A percentile compares a stretch with the other conserved stretches of the same genome.
Evolutionary conservation across 2,113 vertebrate species (phyloP).

Genomic region (Otis tarda): DNA sequence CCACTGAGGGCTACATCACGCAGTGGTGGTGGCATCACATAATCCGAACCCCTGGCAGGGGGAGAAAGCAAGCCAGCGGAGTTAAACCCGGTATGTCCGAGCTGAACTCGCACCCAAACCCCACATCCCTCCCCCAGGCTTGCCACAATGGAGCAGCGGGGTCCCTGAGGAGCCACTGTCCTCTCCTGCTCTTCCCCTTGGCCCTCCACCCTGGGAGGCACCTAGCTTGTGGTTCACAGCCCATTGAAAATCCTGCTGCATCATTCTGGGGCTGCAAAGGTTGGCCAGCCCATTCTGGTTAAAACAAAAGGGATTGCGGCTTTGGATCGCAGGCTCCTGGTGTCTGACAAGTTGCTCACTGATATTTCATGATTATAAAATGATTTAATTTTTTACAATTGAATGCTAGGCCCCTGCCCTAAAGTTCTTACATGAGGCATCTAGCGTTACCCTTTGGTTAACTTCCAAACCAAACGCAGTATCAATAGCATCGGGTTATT

Average conservation of each 20-base stretch:
- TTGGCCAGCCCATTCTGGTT: constrained; percentile 13
- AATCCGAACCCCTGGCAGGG: not conserved
- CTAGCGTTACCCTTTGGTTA: not conserved
- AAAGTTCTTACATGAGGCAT: not conserved
- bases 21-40: fast-evolving
- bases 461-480: not conserved
- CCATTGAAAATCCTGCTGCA: not conserved
- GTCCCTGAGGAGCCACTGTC: not conserved
- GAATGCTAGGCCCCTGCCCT: not conserved
- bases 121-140: not conserved
- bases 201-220: not conserved
- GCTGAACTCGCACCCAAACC: not conserved
- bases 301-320: constrained; percentile 24
- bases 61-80: not conserved
- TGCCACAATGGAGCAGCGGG: not conserved
- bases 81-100: not conserved
- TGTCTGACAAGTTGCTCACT: not conserved
- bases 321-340: not conserved
- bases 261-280: not conserved
- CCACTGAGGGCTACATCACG: not conserved
- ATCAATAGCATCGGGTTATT: not conserved
- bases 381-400: not conserved
- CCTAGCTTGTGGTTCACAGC: not conserved
- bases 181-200: not conserved
- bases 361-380: not conserved